Evolutionary conservation across 2,888 invertebrate species (phyloP), one percentile per base, ranked within the genome.

Genomic region (Octodonta nipae): DNA sequence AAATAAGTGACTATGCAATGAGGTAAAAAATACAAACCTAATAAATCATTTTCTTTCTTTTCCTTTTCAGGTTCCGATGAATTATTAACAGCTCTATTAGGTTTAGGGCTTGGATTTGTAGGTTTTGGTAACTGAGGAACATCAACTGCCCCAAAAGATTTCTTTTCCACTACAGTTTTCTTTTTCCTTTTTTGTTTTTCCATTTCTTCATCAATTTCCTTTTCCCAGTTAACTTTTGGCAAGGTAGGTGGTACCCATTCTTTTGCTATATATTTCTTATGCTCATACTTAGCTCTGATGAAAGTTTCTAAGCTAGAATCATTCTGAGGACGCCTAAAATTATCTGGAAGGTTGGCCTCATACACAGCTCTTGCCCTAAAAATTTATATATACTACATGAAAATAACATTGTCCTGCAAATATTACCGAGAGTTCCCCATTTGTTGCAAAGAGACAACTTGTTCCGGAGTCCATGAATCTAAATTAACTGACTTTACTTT

Each of bases 391-490:
- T 6, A 4, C 2, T 10, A 22, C 22, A 11, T 22, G n/a, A 22
- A 22, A 22, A 4, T 22, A 2, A 2, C 8, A 8, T 8, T 3
- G 26, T 26, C n/a, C 5, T 3, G 13, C 10, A 12, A 11, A 26
- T 11, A 69, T 26, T 22, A 42, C 42, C 42, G 40, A 1, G 91
- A 92, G 61, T 98, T 98, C 6, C 98, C 98, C 88, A 98, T 95
- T 61, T 93, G 91, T 61, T 95, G 91, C 49, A 98, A 71, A 41
- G 77, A 75, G 33, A 76, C 72, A 58, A 61, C 60, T 76, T 98
- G 98, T 58, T 96, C 95, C 0, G 93, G 87, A 5, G 92, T 93
- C 98, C 98, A 98, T 24, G 91, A 74, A 64, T 98, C 98, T 40
- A 98, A 70, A 63, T 95, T 96, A 40, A 98, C 93, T 29, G 95